Base-by-base conservation (phyloP, 1,140 invertebrate genomes). In the Drosophila elegans region DNA sequence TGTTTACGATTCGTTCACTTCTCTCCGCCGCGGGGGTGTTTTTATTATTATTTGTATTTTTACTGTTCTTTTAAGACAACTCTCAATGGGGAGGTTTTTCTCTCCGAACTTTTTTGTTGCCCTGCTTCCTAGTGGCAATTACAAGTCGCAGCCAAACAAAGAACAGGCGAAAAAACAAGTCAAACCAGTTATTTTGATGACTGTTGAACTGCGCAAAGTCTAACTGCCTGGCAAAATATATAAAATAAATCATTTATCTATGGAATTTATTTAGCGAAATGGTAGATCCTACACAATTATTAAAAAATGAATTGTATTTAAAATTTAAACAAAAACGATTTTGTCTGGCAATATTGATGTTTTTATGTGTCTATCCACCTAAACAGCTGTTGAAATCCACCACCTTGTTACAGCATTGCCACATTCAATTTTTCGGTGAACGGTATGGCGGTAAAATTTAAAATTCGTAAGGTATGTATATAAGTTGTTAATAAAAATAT, bases 141-240 rank as follows among this genome's bases (percentile, higher is more conserved):
- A 6, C 41, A 16, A 55, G 4, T 27, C 45, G 44, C 16, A 72
- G 25, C 9, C 39, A 55, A 69, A 73, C 66, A 80, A 66, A 66
- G 55, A 52, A 52, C 55, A 39, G 42, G 12, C 16, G 9, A 29
- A 13, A 62, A 76, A 82, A 81, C 79, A 2, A 63, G 79, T 74
- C 71, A 62, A 39, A 81, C 79, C 66, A 73, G 79, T 81, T 82
- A 52, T 25, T 25, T 12, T 42, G 10, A 38, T 52, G 64, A 51
- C 36, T 10, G 3, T 49, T 38, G 4, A 10, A 38, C 36, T 27
- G 36, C 10, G 13, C 13, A 45, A 1, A n/a, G 64, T 44, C 12
- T 6, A 36, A 42, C n/a, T 36, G 11, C 13, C 16, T 9, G 57
- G 3, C 11, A 1, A 13, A 39, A 29, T 21, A 12, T 5, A 21